Conservation (phyloP, 2,888 invertebrate genomes). For the Caenorhabditis imperialis region DNA sequence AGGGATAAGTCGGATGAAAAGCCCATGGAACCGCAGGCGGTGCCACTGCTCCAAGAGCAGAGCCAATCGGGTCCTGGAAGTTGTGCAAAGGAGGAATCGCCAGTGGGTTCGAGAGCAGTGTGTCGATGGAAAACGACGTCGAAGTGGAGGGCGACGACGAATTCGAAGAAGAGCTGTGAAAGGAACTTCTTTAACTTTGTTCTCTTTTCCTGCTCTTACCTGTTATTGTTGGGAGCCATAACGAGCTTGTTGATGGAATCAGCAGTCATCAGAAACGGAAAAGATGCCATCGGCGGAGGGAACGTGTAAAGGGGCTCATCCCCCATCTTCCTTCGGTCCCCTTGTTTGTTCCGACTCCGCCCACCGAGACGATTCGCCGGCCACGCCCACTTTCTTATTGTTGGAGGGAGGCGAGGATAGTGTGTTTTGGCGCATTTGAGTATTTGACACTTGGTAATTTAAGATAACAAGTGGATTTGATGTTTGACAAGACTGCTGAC, state of each 20-base stretch:
- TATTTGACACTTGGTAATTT: no score
- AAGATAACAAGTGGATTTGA: no score
- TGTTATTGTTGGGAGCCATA: constrained; percentile 7
- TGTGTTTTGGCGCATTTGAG: constrained; percentile 10
- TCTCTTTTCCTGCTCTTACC: background rate
- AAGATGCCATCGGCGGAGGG: constrained; percentile 19
- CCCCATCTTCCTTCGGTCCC: constrained; percentile 1
- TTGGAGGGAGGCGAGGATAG: background rate
- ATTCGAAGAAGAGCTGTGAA: constrained; percentile 9
- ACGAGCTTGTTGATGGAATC: constrained; percentile 20
- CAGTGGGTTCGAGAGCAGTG: constrained; percentile 38
- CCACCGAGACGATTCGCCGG: constrained; percentile 9
- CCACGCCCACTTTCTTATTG: constrained; percentile 23
- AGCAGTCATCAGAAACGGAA: constrained; percentile 34
- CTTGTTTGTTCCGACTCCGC: constrained; percentile 12
- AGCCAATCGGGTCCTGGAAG: constrained; percentile 15
- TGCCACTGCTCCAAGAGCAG: constrained; percentile 7
- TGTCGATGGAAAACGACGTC: constrained; percentile 53
- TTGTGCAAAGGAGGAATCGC: constrained; percentile 26
- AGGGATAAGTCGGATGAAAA: constrained; percentile 39
- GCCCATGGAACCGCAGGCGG: constrained; percentile 25
- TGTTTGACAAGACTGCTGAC: no score
- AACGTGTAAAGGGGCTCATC: background rate
- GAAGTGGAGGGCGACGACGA: constrained; percentile 47
- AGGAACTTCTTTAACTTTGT: background rate